Conservation (phyloP, 2,888 invertebrate genomes). For the Sympetrum striolatum region DNA sequence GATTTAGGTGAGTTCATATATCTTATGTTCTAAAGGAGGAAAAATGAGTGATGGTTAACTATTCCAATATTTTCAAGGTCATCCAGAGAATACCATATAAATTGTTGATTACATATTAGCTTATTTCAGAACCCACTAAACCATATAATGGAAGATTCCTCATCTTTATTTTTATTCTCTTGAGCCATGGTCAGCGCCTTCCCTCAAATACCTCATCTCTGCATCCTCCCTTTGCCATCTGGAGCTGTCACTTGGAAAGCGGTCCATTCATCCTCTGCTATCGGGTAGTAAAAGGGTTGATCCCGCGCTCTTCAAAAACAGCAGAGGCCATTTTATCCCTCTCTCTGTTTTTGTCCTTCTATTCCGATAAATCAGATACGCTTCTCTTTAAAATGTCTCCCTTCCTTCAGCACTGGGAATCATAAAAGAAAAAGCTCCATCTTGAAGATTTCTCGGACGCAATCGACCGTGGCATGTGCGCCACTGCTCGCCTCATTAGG, state of each 20-base stretch:
- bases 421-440: neutral
- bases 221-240: neutral
- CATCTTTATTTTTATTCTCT: neutral
- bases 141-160: no score
- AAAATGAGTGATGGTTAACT: no score
- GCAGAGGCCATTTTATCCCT: neutral
- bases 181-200: neutral
- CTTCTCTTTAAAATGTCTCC: neutral
- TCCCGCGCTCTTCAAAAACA: neutral
- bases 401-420: neutral
- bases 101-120: no score
- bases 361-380: conserved; percentile 15
- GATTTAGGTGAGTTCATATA: no score
- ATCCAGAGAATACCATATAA: no score
- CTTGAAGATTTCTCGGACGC: conserved; percentile 26
- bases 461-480: conserved; percentile 13
- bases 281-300: neutral
- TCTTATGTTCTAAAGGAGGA: no score
- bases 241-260: neutral
- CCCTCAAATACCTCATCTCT: neutral
- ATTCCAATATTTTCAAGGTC: no score
- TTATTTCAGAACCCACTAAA: no score
- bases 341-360: neutral
- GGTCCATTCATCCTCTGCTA: neutral
- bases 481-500: conserved; percentile 21